Evolutionary conservation across 1,140 invertebrate genomes (phyloP).

Genomic region (Macrobrachium nipponense): DNA sequence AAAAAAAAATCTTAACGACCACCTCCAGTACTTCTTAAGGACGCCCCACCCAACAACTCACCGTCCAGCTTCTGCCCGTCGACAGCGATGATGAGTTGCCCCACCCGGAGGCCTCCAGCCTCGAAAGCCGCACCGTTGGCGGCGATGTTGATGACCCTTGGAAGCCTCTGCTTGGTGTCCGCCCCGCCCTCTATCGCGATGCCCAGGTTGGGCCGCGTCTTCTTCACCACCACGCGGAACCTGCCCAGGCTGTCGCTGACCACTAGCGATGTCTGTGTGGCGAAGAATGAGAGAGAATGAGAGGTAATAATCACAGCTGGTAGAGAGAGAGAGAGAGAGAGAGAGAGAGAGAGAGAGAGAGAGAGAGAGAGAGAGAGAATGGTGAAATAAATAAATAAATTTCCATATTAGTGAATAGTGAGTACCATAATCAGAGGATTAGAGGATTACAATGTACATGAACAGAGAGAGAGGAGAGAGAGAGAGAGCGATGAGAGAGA

Average conservation of each 20-base stretch:
- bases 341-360: too few species aligned
- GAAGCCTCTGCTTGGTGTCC: conserved; percentile 92
- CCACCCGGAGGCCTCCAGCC: conserved; percentile 90
- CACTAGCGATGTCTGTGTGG: conserved; percentile 59
- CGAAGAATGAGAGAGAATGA: neutral
- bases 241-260: conserved; percentile 61
- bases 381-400: too few species aligned
- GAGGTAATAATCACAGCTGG: too few species aligned
- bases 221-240: conserved; percentile 74
- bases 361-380: too few species aligned
- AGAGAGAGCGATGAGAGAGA: too few species aligned
- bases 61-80: conserved; percentile 90
- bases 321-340: too few species aligned
- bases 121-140: conserved; percentile 93
- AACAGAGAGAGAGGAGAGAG: too few species aligned
- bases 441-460: too few species aligned
- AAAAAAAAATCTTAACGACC: neutral
- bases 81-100: conserved; percentile 92
- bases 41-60: conserved; percentile 66
- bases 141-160: conserved; percentile 95
- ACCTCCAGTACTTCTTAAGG: neutral
- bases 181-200: conserved; percentile 97
- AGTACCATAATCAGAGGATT: too few species aligned
- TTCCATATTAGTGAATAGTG: too few species aligned
- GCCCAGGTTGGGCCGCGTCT: conserved; percentile 92